Evolutionary conservation across 2,888 invertebrate genomes (phyloP), one percentile per base, ranked within the genome.

Genomic region (Agrypnus murinus): DNA sequence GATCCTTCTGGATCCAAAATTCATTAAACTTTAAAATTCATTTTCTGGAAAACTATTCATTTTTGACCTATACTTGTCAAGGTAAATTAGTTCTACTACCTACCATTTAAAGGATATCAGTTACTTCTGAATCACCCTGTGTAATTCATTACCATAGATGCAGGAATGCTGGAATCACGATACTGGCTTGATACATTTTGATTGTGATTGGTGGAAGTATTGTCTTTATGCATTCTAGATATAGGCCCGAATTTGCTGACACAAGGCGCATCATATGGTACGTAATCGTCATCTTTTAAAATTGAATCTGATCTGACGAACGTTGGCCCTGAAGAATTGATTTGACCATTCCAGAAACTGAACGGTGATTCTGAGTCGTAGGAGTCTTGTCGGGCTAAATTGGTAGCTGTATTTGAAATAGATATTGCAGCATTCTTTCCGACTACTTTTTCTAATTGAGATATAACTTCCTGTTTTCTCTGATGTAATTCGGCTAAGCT

Each of bases 171-270:
- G 19, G 78, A 77, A 65, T 86, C 85, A 57, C 84, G 80, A 69
- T 80, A 85, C 17, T 81, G 75, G 0, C 77, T 71, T 1, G 82
- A 77, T 17, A 81, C 79, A 72, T 77, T 78, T 3, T 78, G 76
- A 38, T 46, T 65, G 66, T 83, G 83, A 58, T 76, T 81, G 25
- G 81, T 77, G 10, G 76, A 65, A 3, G 66, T 79, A 19, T 72
- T 77, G 14, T 80, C 80, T 72, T 81, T 81, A 31, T 76, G 78
- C 85, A 85, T 86, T 43, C 90, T 85, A 0, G 92, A 92, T 75
- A 92, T 92, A 0, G 92, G 92, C 2, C 92, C 92, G 80, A 89
- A 92, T 83, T 91, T 92, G 75, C 90, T 91, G 14, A 90, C 89
- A 19, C 89, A 86, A 0, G 91, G 89, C 34, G 89, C 87, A 79